These are phyloP conservation scores for Clarias platycephalus DNA, from an alignment of 2,797 vertebrate genomes.

Conservation along the genomic window DNA sequence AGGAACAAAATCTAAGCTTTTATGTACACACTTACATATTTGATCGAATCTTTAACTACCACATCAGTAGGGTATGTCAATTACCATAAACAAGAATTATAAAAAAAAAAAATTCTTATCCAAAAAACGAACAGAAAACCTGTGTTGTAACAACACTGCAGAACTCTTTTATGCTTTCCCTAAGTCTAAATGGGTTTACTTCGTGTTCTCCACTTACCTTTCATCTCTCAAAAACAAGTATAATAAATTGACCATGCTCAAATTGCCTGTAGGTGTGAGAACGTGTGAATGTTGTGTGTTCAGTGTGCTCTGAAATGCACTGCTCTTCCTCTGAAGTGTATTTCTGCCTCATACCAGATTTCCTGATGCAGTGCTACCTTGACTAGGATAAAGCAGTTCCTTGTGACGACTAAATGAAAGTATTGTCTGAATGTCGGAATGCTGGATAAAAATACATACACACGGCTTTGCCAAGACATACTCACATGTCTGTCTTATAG, in stretches of 20 bases:
- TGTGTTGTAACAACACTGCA: neutral
- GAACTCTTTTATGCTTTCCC: neutral
- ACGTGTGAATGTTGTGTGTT: neutral
- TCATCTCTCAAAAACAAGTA: neutral
- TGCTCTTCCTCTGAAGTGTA: neutral
- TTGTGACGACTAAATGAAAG: slow-evolving; percentile 2
- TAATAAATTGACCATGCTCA: neutral
- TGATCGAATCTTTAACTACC: neutral
- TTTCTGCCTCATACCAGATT: neutral
- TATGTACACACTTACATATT: neutral
- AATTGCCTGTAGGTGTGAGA: neutral
- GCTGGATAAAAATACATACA: neutral
- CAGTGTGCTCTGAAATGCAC: neutral
- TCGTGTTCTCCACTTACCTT: neutral
- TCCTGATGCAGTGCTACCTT: neutral
- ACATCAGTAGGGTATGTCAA: neutral
- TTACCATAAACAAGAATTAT: neutral
- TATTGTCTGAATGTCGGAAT: neutral
- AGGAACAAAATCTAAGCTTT: neutral
- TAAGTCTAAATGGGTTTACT: neutral
- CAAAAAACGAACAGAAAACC: neutral
- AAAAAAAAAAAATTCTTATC: neutral
- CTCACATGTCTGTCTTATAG: neutral
- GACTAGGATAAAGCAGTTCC: neutral
- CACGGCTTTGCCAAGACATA: neutral